phyloP scores from a whole-genome alignment of 2,113 vertebrate species.

The Electrona antarctica region DNA sequence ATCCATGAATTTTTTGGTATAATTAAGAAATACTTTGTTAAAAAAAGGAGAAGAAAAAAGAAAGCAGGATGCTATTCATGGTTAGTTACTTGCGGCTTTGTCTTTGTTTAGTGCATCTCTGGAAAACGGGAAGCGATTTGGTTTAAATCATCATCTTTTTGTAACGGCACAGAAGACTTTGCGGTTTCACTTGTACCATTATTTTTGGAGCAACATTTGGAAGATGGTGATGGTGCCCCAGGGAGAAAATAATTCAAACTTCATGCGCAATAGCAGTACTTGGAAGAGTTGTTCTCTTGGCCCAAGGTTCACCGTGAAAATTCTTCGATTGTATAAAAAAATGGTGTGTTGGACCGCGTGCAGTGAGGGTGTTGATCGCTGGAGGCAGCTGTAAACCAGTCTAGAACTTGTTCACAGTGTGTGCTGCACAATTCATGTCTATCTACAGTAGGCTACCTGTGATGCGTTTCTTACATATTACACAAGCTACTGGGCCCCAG shows the following conservation, averaged over 20 bases:
- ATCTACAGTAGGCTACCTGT: constrained; percentile 3
- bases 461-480: constrained; percentile 1
- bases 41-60: not conserved
- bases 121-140: not conserved
- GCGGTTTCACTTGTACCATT: not conserved
- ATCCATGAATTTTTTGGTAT: not conserved
- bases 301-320: constrained; percentile 13
- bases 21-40: not conserved
- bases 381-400: constrained; percentile 43
- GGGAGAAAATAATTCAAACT: not conserved
- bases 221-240: not conserved
- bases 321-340: constrained; percentile 27
- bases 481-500: not conserved
- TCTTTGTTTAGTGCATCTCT: not conserved
- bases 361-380: constrained; percentile 40
- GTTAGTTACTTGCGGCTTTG: not conserved
- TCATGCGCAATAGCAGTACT: constrained; percentile 37
- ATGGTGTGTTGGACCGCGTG: not conserved
- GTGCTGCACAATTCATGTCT: constrained; percentile 42
- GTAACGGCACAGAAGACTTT: constrained; percentile 1
- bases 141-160: constrained; percentile 9
- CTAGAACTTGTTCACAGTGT: constrained; percentile 26
- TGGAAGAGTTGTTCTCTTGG: constrained; percentile 25
- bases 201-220: not conserved
- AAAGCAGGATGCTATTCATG: not conserved